Evolutionary conservation across 2,113 vertebrate genomes (phyloP), one percentile per base, ranked within the genome.

Genomic region (Butastur rufipennis): DNA sequence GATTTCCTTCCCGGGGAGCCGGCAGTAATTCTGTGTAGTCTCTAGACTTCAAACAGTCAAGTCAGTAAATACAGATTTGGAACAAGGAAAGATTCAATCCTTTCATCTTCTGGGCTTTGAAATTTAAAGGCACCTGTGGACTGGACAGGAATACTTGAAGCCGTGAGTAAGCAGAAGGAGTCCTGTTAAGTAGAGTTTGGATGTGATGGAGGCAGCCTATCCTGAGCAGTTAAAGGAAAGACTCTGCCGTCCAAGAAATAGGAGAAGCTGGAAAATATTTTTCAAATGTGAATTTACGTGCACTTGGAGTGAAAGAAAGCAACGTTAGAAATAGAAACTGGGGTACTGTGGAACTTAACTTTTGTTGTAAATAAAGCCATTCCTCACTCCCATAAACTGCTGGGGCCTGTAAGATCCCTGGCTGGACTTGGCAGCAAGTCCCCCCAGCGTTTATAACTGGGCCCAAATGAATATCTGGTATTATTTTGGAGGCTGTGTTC

Each of bases 231-330:
- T 67, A 26, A 81, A 86, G 96, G 80, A 81, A 91, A 68, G 86
- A 9, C 34, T 75, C 75, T 92, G 90, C 72, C 5, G 0, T 81
- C 95, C 93, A 96, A 96, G 95, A 96, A 97, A 96, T 23, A 70
- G 80, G 93, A 97, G 96, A 93, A 90, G 81, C 86, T 96, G 97
- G 96, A 97, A 97, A 97, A 97, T 97, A 92, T 88, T 96, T 96
- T 96, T 86, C 92, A 80, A 90, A 86, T 81, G 67, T 85, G 91
- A 91, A n/a, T 93, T 91, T 90, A 68, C 3, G 5, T 96, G 89
- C 47, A 50, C 84, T 93, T 27, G 45, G 91, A 94, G 70, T 62
- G 72, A 77, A 88, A 36, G 90, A 61, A 84, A 72, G 68, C 78
- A 45, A 32, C 0, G 3, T 75, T 78, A 81, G 89, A 67, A 97